These are phyloP conservation scores for Galaxias olidus DNA, from an alignment of 2,797 vertebrate genomes.

Conservation along the genomic window DNA sequence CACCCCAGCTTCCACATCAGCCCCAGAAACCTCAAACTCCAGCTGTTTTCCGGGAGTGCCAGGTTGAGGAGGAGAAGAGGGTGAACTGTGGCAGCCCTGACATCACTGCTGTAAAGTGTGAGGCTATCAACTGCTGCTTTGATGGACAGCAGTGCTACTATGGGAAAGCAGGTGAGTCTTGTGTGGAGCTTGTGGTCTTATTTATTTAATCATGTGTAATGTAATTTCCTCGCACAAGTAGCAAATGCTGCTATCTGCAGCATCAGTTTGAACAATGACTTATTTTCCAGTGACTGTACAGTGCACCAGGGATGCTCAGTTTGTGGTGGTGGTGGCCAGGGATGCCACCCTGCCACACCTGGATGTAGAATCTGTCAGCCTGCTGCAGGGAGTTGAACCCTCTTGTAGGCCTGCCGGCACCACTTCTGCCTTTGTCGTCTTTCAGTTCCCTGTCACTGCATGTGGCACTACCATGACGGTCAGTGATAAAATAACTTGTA, in stretches of 20 bases:
- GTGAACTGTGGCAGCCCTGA: conserved; percentile 64
- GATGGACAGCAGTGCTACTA: conserved; percentile 67
- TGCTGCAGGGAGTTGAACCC: conserved; percentile 48
- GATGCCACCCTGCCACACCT: conserved; percentile 63
- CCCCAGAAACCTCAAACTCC: neutral
- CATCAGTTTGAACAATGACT: neutral
- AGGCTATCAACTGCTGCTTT: conserved; percentile 71
- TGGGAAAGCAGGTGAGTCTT: conserved; percentile 66
- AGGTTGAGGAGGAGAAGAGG: conserved; percentile 50
- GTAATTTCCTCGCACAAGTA: neutral
- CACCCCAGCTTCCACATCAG: neutral
- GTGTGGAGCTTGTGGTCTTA: neutral
- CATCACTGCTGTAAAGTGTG: conserved; percentile 57
- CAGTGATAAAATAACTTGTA: neutral
- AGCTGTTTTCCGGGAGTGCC: neutral
- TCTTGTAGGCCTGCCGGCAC: conserved; percentile 53
- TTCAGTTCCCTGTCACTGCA: conserved; percentile 71
- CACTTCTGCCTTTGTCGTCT: conserved; percentile 66
- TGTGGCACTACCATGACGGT: conserved; percentile 72
- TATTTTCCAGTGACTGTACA: conserved; percentile 70
- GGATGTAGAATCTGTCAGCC: conserved; percentile 60
- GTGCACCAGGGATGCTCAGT: conserved; percentile 76
- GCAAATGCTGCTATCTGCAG: too few relatives aligned
- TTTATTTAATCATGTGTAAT: neutral
- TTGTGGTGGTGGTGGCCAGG: conserved; percentile 72